Percentiles rank a stretch among this genome's conserved stretches.
These are phyloP conservation scores for Drosophila elegans DNA, from an alignment of 1,140 invertebrate species.

Conservation along the genomic window DNA sequence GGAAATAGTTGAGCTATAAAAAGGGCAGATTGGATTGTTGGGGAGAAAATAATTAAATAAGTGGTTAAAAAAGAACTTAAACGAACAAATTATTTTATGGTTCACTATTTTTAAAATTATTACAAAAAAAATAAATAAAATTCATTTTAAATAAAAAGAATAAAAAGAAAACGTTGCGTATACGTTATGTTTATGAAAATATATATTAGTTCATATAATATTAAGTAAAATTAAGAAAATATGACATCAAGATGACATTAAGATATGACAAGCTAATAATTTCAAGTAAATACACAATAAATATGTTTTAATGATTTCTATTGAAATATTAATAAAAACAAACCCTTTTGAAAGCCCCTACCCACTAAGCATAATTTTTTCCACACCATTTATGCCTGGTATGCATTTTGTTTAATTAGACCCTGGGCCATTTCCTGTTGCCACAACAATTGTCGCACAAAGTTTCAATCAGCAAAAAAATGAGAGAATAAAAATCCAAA, in stretches of 20 bases:
- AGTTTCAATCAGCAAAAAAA: slow-evolving; percentile 67
- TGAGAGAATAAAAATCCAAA: neutral
- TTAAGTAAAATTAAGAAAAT: too few species aligned
- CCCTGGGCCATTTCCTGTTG: slow-evolving; percentile 58
- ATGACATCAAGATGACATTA: neutral
- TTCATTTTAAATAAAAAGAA: too few species aligned
- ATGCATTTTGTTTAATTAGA: slow-evolving; percentile 65
- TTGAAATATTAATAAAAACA: neutral
- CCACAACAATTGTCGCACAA: slow-evolving; percentile 78
- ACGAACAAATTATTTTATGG: too few species aligned
- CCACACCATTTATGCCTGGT: neutral
- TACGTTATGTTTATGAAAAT: too few species aligned
- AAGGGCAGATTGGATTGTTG: neutral
- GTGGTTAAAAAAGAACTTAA: neutral
- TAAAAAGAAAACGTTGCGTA: too few species aligned
- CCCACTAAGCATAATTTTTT: neutral
- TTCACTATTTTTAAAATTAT: too few species aligned
- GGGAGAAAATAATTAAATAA: neutral
- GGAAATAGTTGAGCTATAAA: slow-evolving; percentile 48
- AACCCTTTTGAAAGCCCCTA: too few species aligned
- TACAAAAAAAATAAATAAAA: too few species aligned
- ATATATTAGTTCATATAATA: too few species aligned
- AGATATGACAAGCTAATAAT: neutral
- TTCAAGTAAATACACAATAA: neutral
- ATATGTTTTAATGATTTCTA: neutral